phyloP scores from a whole-genome alignment of 2,113 vertebrate species.

The Mesocricetus auratus region DNA sequence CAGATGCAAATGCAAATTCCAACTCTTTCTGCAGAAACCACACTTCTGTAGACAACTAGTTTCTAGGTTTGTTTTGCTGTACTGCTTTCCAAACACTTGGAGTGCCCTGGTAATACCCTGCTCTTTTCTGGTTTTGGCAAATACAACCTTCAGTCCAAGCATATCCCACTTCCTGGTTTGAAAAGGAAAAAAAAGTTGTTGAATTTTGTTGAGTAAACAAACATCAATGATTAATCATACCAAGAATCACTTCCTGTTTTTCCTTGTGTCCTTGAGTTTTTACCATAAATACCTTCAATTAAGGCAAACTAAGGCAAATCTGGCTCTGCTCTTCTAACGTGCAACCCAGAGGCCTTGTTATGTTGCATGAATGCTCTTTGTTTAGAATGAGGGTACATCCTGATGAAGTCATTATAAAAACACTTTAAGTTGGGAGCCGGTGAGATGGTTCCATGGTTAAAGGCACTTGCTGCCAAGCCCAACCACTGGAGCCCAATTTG shows the following conservation, averaged over 20 bases:
- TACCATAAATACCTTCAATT: neutral
- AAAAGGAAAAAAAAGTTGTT: slow-evolving; percentile 6
- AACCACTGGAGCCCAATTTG: neutral
- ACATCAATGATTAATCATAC: neutral
- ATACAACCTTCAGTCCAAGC: neutral
- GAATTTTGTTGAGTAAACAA: slow-evolving; percentile 22
- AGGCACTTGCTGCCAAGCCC: neutral
- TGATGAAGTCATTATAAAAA: neutral
- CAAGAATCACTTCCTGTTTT: neutral
- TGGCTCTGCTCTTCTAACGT: neutral
- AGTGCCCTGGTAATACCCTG: neutral
- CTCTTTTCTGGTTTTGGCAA: neutral
- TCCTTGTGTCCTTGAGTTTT: neutral
- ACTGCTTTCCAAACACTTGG: neutral
- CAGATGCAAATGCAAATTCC: slow-evolving; percentile 33
- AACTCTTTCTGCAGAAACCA: neutral
- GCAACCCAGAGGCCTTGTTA: neutral
- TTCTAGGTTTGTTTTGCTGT: neutral
- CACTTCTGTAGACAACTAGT: neutral
- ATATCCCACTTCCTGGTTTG: neutral
- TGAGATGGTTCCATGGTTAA: neutral
- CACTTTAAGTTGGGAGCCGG: neutral
- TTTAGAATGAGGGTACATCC: neutral
- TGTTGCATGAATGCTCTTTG: neutral
- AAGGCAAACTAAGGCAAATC: neutral